phyloP scores from a whole-genome alignment of 2,888 invertebrate genomes.

The Eulithis prunata region DNA sequence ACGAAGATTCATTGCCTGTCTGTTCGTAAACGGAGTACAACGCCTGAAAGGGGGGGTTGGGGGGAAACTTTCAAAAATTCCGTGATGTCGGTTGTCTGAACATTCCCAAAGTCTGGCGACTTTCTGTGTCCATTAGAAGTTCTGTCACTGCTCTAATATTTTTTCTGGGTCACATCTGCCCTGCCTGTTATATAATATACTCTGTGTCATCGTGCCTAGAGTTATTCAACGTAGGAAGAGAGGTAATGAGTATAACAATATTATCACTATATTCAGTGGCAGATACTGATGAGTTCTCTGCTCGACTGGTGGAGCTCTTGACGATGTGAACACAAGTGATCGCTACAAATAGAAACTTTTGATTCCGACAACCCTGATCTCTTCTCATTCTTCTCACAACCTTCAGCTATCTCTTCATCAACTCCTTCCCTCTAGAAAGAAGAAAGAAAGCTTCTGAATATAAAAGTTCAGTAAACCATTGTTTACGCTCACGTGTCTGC shows the following conservation, averaged over 20 bases:
- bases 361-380: too few relatives aligned
- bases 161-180: constrained; percentile 29
- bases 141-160: constrained; percentile 49
- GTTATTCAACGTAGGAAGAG: constrained; percentile 23
- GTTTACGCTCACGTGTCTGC: too few relatives aligned
- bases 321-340: too few relatives aligned
- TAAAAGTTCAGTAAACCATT: too few relatives aligned
- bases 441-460: too few relatives aligned
- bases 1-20: constrained; percentile 59
- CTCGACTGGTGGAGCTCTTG: too few relatives aligned
- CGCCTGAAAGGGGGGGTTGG: constrained; percentile 33
- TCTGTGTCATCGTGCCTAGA: neutral
- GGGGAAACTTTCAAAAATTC: constrained; percentile 54
- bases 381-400: too few relatives aligned
- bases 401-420: too few relatives aligned
- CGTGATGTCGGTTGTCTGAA: constrained; percentile 46
- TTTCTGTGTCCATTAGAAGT: constrained; percentile 46
- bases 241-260: constrained; percentile 18
- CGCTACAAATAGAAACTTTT: neutral
- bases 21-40: constrained; percentile 47
- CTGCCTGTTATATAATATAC: neutral
- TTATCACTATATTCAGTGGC: too few relatives aligned
- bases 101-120: constrained; percentile 44
- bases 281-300: too few relatives aligned
- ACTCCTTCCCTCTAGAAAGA: too few relatives aligned